These are phyloP conservation scores for Thaumatotibia leucotreta DNA, from an alignment of 1,140 invertebrate genomes.

Conservation along the genomic window DNA sequence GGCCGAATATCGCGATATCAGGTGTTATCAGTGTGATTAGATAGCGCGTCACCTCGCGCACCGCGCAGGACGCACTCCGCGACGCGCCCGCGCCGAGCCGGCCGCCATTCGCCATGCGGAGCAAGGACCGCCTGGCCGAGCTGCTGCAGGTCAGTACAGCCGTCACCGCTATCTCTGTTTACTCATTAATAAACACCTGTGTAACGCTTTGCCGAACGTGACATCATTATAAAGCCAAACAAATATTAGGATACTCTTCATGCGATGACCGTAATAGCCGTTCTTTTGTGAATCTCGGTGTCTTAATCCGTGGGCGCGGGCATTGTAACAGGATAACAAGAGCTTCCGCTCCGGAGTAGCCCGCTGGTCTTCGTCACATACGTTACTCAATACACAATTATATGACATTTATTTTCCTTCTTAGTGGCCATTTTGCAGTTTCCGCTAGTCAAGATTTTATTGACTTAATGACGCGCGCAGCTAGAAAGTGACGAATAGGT, in stretches of 20 bases:
- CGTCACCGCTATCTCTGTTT: background rate
- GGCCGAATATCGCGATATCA: slow-evolving; percentile 29
- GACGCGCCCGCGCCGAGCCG: background rate
- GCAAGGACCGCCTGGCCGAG: slow-evolving; percentile 54
- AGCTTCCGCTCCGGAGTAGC: slow-evolving; percentile 1
- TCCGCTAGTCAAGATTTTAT: background rate
- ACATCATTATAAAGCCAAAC: background rate
- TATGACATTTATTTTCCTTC: background rate
- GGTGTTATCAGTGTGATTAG: slow-evolving; percentile 51
- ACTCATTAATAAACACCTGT: background rate
- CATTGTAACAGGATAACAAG: slow-evolving; percentile 1
- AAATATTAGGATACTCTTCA: background rate
- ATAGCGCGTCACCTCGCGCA: slow-evolving; percentile 27
- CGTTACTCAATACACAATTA: background rate
- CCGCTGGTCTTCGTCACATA: background rate
- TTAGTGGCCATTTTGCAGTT: background rate
- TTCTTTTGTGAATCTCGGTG: background rate
- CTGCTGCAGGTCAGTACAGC: slow-evolving; percentile 43
- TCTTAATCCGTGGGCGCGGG: background rate
- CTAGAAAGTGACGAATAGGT: background rate
- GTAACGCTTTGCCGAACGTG: background rate
- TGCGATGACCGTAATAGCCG: background rate
- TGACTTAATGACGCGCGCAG: background rate
- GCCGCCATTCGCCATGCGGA: slow-evolving; percentile 34
- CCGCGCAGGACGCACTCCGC: slow-evolving; percentile 7